Base-by-base conservation (phyloP, 2,113 vertebrate genomes). In the Hucho hucho region DNA sequence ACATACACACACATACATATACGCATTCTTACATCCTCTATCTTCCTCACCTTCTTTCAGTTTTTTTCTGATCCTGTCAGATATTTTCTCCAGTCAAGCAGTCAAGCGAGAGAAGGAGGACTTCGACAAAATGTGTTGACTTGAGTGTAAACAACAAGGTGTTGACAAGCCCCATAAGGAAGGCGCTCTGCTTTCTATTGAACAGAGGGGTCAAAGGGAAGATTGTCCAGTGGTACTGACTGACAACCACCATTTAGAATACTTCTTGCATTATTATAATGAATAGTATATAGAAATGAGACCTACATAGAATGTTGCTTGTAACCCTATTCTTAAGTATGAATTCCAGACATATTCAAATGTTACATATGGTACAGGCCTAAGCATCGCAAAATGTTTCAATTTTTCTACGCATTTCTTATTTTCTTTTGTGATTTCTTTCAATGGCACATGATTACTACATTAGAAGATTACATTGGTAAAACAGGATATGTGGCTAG, bases 191-290 rank as follows among this genome's bases (percentile, higher is more conserved):
- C 76, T 82, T 77, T 68, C 70, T 18, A 18, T 18, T 67, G 29
- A 67, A 67, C 65, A 18, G 28, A 71, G 63, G 72, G 83, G 87
- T 88, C 87, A 90, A 81, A 85, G 81, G 85, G 61, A 25, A 89
- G 61, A 74, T 81, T 73, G 84, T 87, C 77, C 65, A 75, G 67
- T 85, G 14, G 12, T 53, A 16, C 14, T 80, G 81, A 87, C 81
- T 78, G 79, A 79, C 79, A 83, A 84, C 49, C 4, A 3, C 49
- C 77, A 84, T 80, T 53, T 13, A 18, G 82, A 69, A 80, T 71
- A 46, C 80, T 79, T 74, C 67, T 77, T 2, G 26, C 24, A 61
- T 72, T 14, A 49, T 49, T 49, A 49, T 14, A 49, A 16, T 49
- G 49, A 53, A 53, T 53, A 18, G 16, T 53, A 53, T 58, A 18